Evolutionary conservation across 2,113 vertebrate genomes (phyloP), one percentile per base, ranked within the genome.

Genomic region (Phylloscopus trochilus): DNA sequence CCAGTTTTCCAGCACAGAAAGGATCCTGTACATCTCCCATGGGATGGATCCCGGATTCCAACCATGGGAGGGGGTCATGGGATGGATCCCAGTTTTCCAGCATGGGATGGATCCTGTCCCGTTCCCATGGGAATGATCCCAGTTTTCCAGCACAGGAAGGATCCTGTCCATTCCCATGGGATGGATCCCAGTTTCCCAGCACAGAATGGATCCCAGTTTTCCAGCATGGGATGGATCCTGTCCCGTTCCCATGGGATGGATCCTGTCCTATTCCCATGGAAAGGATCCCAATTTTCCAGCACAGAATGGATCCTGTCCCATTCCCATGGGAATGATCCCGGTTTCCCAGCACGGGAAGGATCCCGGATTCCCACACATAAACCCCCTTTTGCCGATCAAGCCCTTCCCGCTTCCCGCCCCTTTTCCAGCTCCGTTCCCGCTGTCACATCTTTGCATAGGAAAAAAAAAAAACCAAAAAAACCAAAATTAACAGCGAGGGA

Each of bases 401-500:
- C 87, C 93, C 84, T 83, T 83, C 74, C 75, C 27, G 1, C 63
- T 77, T 83, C 74, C 75, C 22, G 1, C 67, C n/a, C 56, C 47
- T 27, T 2, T 60, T 62, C 76, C 91, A 47, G 55, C 62, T 46
- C 56, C 2, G 39, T 35, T 23, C 64, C 77, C 9, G 2, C 89
- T 9, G 60, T 90, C 59, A 43, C 90, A 15, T 30, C 89, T 91
- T 95, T 95, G 95, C 93, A 90, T 89, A 97, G 96, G 95, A 83
- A 69, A 55, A 82, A 33, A n/a, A n/a, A n/a, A n/a, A n/a, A n/a
- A n/a, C n/a, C n/a, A n/a, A n/a, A n/a, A 35, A 58, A 56, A 8
- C 37, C 19, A n/a, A 47, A 47, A 72, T 51, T 26, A 90, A 90
- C 16, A 91, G 95, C 87, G 47, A 89, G 33, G 53, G 87, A 90